A percentile compares a stretch with the other conserved stretches of the same genome.
Evolutionary conservation across 2,113 vertebrate genomes (phyloP).

Genomic region (Alligator sinensis): DNA sequence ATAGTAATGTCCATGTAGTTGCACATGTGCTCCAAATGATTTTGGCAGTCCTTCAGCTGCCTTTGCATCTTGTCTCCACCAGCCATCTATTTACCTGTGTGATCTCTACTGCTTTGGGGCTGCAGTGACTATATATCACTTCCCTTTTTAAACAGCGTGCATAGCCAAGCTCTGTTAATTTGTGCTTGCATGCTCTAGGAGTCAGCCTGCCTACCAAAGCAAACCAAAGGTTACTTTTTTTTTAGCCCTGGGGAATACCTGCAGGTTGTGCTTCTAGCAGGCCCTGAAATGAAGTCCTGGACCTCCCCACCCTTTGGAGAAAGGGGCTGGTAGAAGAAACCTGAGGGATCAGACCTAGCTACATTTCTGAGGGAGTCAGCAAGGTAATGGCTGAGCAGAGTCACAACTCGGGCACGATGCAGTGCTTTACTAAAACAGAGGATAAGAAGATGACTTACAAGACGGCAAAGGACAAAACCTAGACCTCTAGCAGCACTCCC

Average conservation of each 20-base stretch:
- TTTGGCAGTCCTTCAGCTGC: background rate
- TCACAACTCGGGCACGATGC: no score
- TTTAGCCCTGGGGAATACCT: background rate
- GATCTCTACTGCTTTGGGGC: rapidly evolving
- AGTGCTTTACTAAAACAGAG: no score
- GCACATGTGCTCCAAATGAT: background rate
- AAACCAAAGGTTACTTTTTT: background rate
- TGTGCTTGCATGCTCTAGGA: background rate
- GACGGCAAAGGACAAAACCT: no score
- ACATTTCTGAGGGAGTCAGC: no score
- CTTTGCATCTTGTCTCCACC: background rate
- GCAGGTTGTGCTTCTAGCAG: rapidly evolving
- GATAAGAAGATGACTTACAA: no score
- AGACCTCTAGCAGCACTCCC: no score
- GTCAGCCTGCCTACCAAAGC: rapidly evolving
- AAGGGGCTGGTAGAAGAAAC: no score
- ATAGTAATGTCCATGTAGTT: background rate
- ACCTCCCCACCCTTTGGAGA: no score
- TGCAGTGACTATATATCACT: background rate
- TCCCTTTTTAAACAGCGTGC: background rate
- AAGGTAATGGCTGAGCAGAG: no score
- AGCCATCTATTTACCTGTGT: background rate
- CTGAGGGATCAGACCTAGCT: no score
- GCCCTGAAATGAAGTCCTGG: background rate
- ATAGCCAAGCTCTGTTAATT: background rate